These are phyloP conservation scores for Phyto melanocephala DNA, from an alignment of 2,888 invertebrate species.

Conservation along the genomic window DNA sequence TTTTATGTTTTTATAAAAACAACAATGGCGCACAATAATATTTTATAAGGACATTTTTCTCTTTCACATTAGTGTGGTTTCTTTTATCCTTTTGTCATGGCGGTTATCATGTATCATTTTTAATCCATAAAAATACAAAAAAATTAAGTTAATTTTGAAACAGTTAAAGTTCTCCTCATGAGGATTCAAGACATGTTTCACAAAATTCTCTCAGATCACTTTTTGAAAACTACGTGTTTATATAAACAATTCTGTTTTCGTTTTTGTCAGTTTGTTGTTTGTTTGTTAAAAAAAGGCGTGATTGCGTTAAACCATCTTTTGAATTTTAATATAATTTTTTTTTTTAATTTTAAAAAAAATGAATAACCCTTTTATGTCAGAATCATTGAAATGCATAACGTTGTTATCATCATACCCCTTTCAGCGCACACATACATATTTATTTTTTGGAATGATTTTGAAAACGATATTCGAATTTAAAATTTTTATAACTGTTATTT, in stretches of 20 bases:
- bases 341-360: background rate
- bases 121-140: background rate
- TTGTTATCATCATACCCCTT: background rate
- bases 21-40: conserved; percentile 38
- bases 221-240: background rate
- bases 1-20: no score
- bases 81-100: conserved; percentile 3
- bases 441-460: no score
- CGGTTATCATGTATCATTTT: background rate
- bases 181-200: conserved; percentile 18
- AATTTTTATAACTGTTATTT: no score
- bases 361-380: background rate
- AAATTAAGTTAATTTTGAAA: conserved; percentile 29
- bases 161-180: conserved; percentile 49
- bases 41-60: conserved; percentile 13
- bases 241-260: background rate
- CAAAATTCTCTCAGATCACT: background rate
- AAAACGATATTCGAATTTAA: no score
- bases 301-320: conserved; percentile 8
- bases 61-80: background rate
- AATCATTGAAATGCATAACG: background rate
- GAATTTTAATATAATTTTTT: background rate
- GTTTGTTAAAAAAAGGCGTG: conserved; percentile 37
- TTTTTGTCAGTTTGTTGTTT: conserved; percentile 14
- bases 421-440: background rate